A percentile compares a stretch with the other conserved stretches of the same genome.
phyloP scores from a whole-genome alignment of 2,797 vertebrate genomes.

The Chaetodon trifasciatus region DNA sequence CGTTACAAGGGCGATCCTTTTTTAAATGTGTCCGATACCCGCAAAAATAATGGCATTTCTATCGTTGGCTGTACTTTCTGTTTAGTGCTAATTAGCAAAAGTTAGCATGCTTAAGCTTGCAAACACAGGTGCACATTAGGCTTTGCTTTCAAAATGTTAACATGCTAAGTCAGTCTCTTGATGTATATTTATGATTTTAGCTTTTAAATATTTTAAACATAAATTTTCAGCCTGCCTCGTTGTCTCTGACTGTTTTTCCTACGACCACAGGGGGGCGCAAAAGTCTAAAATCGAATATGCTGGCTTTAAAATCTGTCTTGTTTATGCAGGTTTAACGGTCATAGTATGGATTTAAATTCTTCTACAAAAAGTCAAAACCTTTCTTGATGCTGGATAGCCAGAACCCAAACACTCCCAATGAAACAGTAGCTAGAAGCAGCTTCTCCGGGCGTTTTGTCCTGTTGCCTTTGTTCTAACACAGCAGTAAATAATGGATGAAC shows the following conservation, averaged over 20 bases:
- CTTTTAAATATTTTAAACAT: too few relatives aligned
- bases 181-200: not conserved
- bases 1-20: too few relatives aligned
- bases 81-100: too few relatives aligned
- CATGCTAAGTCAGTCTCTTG: not conserved
- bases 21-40: too few relatives aligned
- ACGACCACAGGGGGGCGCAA: not conserved
- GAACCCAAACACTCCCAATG: not conserved
- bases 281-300: not conserved
- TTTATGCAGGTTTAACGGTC: not conserved
- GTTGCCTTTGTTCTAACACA: slow-evolving; percentile 17
- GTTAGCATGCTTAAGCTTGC: too few relatives aligned
- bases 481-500: slow-evolving; percentile 44
- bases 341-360: not conserved
- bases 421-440: slow-evolving; percentile 8
- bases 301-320: not conserved
- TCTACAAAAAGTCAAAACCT: not conserved
- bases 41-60: too few relatives aligned
- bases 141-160: too few relatives aligned
- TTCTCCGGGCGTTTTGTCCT: slow-evolving; percentile 11
- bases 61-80: too few relatives aligned
- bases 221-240: not conserved
- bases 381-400: not conserved
- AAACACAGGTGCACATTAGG: too few relatives aligned
- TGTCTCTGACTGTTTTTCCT: not conserved